Conservation (phyloP, 2,888 invertebrate genomes). For the Sylvicola fuscatus region DNA sequence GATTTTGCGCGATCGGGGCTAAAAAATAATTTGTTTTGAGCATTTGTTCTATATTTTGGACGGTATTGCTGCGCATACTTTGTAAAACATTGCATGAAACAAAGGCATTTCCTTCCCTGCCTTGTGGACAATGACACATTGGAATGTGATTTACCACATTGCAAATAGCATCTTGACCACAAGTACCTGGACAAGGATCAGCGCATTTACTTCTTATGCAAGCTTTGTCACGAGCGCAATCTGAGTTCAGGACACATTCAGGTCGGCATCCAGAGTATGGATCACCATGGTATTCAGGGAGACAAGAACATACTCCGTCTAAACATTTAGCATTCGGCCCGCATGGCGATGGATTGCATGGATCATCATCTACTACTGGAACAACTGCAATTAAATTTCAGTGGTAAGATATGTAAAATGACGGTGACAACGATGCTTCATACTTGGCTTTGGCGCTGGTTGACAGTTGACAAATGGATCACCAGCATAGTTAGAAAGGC, state of each 20-base stretch:
- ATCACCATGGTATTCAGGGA: conserved; percentile 49
- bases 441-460: conserved; percentile 18
- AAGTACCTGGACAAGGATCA: conserved; percentile 52
- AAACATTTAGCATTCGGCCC: conserved; percentile 43
- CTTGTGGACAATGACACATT: conserved; percentile 36
- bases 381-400: not conserved
- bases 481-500: conserved; percentile 28
- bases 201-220: conserved; percentile 52
- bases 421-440: conserved; percentile 7
- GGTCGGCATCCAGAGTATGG: conserved; percentile 48
- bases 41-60: too few relatives aligned
- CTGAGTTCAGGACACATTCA: conserved; percentile 50
- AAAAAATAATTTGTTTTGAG: too few relatives aligned
- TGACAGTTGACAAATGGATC: conserved; percentile 30
- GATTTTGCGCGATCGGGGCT: conserved; percentile 10
- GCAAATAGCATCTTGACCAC: conserved; percentile 49
- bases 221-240: conserved; percentile 47
- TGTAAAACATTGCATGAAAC: conserved; percentile 33
- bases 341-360: conserved; percentile 55
- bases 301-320: conserved; percentile 48
- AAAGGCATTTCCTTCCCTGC: conserved; percentile 50
- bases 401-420: not conserved
- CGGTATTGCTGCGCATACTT: conserved; percentile 34
- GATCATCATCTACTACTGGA: conserved; percentile 26
- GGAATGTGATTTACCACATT: conserved; percentile 47